These are phyloP conservation scores for Sebastes fasciatus DNA, from an alignment of 2,113 vertebrate species.

Conservation along the genomic window DNA sequence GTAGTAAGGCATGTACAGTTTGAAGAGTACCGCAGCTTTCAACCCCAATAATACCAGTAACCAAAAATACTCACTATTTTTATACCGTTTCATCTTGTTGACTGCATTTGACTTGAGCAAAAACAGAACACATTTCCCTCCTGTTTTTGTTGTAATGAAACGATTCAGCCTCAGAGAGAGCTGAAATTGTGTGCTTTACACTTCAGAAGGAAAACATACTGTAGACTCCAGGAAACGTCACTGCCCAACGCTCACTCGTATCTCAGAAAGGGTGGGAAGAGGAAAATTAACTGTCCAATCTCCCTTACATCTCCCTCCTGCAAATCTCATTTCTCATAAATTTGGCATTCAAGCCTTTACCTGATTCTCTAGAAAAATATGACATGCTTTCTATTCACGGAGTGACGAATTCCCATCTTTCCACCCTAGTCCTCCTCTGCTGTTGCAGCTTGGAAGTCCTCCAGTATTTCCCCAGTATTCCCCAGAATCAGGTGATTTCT, in stretches of 20 bases:
- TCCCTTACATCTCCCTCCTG: conserved; percentile 41
- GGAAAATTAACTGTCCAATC: conserved; percentile 68
- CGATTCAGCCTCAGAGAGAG: conserved; percentile 46
- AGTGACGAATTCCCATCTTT: conserved; percentile 69
- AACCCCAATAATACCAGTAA: conserved; percentile 54
- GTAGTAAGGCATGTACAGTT: conserved; percentile 78
- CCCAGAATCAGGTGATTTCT: conserved; percentile 61
- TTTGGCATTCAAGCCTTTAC: conserved; percentile 60
- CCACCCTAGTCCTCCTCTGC: conserved; percentile 49
- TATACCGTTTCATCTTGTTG: conserved; percentile 41
- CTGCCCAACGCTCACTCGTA: conserved; percentile 31
- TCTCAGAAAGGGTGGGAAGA: conserved; percentile 63
- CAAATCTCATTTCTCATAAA: conserved; percentile 45
- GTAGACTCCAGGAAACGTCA: conserved; percentile 59
- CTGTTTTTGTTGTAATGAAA: conserved; percentile 64
- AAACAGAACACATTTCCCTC: conserved; percentile 33
- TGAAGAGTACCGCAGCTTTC: conserved; percentile 70
- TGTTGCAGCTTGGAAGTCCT: conserved; percentile 55
- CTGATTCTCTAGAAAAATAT: conserved; percentile 63
- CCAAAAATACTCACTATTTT: conserved; percentile 62
- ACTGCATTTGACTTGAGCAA: conserved; percentile 57
- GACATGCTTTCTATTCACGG: conserved; percentile 64
- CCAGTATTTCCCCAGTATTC: conserved; percentile 39
- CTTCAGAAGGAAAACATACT: conserved; percentile 72
- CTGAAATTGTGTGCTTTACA: conserved; percentile 72